Evolutionary conservation across 2,888 invertebrate genomes (phyloP), one percentile per base, ranked within the genome.

Genomic region (Seira ritae): DNA sequence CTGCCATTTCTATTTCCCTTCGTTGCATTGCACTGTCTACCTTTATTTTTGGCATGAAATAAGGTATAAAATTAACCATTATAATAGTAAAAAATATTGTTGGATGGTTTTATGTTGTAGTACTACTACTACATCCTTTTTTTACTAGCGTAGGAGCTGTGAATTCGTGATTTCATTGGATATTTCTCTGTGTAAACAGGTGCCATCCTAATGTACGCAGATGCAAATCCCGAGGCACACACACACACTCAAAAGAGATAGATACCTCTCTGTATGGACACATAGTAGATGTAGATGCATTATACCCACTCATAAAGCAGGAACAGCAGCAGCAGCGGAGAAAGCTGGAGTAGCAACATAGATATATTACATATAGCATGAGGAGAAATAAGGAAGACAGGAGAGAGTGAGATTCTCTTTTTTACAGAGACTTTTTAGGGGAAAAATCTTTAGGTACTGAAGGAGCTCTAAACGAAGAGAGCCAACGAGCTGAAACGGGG

Each of bases 121-220:
- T 77, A 19, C 65, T 62, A 70, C 70, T 23, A 67, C 8, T 24
- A 24, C 10, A 67, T 1, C 1, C 19, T 17, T 2, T 65, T 17
- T 31, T 60, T 15, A n/a, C n/a, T 50, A 50, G 76, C 31, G 71
- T 79, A 80, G 84, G 72, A 84, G 84, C 80, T 78, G 80, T 84
- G 80, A 84, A 84, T 84, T 84, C 80, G 84, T 80, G 84, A 84
- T 84, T 84, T 84, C 84, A 84, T 84, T 84, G 84, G 84, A 80
- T 80, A 84, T 84, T 84, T 80, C 75, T 76, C 66, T 84, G 67
- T 84, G 84, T 84, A 84, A 84, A 84, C 84, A 84, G 84, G 84
- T 84, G 84, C 84, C 80, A 84, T 80, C 76, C 76, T 75, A 80
- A 80, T 84, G 80, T 84, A 84, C 84, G 84, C 84, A 84, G 84